Percentiles rank a stretch among this genome's conserved stretches.
Evolutionary conservation across 30 jellyfish, hydroid and myxozoan genomes (phyloP).

Genomic region (Mastigias papua): DNA sequence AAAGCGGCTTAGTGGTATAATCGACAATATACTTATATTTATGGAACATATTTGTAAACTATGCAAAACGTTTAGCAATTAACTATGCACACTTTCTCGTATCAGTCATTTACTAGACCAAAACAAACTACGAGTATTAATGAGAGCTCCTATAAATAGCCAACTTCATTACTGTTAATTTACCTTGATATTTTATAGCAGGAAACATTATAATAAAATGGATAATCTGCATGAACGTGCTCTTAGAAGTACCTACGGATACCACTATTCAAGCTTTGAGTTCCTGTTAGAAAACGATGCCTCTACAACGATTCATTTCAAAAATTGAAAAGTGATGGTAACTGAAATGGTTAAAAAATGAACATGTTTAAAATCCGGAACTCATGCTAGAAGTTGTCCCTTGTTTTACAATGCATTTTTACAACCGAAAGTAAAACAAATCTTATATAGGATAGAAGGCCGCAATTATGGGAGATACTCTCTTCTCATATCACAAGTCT

Average conservation of each 20-base stretch:
- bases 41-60: constrained; percentile 21
- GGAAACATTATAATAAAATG: background rate
- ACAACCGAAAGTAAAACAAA: too few relatives aligned
- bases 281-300: background rate
- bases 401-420: too few relatives aligned
- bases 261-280: background rate
- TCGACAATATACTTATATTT: constrained; percentile 20
- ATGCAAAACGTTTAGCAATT: constrained; percentile 66
- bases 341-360: background rate
- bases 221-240: background rate
- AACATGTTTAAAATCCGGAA: background rate
- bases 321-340: constrained; percentile 6
- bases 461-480: too few relatives aligned
- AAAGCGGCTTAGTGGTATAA: constrained; percentile 36
- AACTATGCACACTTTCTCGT: constrained; percentile 68
- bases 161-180: constrained; percentile 29
- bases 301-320: background rate
- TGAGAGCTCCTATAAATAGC: constrained; percentile 24
- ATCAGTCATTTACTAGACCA: constrained; percentile 29
- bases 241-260: background rate
- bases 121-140: constrained; percentile 13
- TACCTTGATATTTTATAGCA: constrained; percentile 20
- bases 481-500: too few relatives aligned
- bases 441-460: too few relatives aligned
- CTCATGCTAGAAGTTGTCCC: background rate